phyloP scores from a whole-genome alignment of 2,888 invertebrate species.

The Aphodius granarius region DNA sequence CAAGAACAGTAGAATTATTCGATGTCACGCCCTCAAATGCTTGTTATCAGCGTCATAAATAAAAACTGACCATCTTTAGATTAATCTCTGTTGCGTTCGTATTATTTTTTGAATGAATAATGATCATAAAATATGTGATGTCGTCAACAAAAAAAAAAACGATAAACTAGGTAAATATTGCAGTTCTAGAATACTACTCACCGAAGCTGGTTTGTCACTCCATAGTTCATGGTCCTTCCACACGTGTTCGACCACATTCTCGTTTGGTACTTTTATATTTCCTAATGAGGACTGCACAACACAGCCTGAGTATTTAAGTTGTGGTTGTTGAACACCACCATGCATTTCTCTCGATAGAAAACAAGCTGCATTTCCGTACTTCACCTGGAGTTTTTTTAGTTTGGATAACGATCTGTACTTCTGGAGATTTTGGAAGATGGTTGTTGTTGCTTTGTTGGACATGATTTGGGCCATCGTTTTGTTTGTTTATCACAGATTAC shows the following conservation, averaged over 20 bases:
- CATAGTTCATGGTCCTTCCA: constrained; percentile 61
- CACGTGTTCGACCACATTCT: constrained; percentile 62
- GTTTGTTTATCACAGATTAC: background rate
- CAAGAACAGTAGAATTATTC: too few relatives aligned
- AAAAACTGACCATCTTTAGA: too few relatives aligned
- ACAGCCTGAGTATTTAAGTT: constrained; percentile 27
- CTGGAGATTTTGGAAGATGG: background rate
- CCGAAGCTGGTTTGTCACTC: constrained; percentile 64
- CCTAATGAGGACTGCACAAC: constrained; percentile 57
- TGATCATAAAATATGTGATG: background rate
- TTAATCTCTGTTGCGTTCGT: background rate
- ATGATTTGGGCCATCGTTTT: background rate
- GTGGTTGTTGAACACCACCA: background rate
- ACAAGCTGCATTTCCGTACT: background rate
- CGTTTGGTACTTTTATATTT: constrained; percentile 58
- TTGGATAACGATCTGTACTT: background rate
- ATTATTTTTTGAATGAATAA: background rate
- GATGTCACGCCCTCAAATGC: too few relatives aligned
- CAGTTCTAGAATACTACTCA: constrained; percentile 52
- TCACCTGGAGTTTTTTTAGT: background rate
- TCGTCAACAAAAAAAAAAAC: background rate
- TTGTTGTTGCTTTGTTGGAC: background rate
- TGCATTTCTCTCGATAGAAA: background rate
- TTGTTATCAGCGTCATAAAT: too few relatives aligned
- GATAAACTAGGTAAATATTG: background rate